Percentiles rank a stretch among this genome's conserved stretches.
Conservation (phyloP, 1,140 invertebrate genomes). For the Anagrus nilaparvatae region DNA sequence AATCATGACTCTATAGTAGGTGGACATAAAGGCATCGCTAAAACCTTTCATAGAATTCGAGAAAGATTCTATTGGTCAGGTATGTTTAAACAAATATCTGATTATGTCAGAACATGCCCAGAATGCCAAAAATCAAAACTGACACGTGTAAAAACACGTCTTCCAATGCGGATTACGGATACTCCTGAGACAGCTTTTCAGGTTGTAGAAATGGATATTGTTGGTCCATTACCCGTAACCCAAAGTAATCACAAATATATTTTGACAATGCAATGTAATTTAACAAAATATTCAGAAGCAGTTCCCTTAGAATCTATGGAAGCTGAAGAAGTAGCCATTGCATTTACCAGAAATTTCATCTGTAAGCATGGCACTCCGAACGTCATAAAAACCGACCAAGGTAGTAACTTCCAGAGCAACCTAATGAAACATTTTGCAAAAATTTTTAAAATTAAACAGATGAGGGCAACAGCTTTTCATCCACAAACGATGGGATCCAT, state of each 20-base stretch:
- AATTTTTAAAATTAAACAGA: neutral
- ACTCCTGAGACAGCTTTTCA: constrained; percentile 27
- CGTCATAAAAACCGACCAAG: too few species aligned
- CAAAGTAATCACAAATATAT: constrained; percentile 25
- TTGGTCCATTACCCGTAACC: constrained; percentile 26
- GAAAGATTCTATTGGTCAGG: too few species aligned
- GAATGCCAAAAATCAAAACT: constrained; percentile 32
- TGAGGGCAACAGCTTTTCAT: constrained; percentile 15
- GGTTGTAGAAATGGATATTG: constrained; percentile 27
- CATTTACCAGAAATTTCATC: constrained; percentile 12
- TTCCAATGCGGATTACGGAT: constrained; percentile 31
- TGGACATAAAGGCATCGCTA: too few species aligned
- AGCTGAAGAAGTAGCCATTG: constrained; percentile 22
- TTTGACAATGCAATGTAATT: constrained; percentile 26
- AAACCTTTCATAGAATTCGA: too few species aligned
- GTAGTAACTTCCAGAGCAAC: too few species aligned
- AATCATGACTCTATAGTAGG: too few species aligned
- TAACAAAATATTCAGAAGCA: constrained; percentile 28
- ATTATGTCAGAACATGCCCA: too few species aligned
- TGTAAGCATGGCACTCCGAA: too few species aligned
- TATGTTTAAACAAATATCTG: too few species aligned
- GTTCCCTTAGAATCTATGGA: constrained; percentile 22
- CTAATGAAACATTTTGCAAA: neutral
- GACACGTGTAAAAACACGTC: constrained; percentile 22
- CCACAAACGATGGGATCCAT: constrained; percentile 19